A percentile compares a stretch with the other conserved stretches of the same genome.
These are phyloP conservation scores for Pseudanteris insignis DNA, from an alignment of 2,888 invertebrate genomes.

Conservation along the genomic window DNA sequence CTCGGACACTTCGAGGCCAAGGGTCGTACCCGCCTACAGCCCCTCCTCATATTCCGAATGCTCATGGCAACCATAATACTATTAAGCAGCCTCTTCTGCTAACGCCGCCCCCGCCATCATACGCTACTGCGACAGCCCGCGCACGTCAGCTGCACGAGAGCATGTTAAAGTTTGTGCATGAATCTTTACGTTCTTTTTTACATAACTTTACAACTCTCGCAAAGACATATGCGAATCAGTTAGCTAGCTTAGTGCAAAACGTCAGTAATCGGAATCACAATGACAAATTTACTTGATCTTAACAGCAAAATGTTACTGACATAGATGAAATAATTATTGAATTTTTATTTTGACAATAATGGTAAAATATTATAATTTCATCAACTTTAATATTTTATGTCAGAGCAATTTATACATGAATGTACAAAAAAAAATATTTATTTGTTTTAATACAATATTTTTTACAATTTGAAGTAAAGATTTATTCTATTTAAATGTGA, in stretches of 20 bases:
- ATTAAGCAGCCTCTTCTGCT: conserved; percentile 68
- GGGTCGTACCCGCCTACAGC: conserved; percentile 77
- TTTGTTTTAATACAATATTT: too few relatives aligned
- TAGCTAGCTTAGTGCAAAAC: conserved; percentile 10
- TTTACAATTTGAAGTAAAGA: too few relatives aligned
- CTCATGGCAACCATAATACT: conserved; percentile 71
- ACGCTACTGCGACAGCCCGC: conserved; percentile 70
- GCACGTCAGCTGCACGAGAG: conserved; percentile 68
- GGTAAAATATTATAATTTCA: too few relatives aligned
- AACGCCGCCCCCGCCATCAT: conserved; percentile 72
- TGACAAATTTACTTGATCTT: background rate
- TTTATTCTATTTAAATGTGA: too few relatives aligned
- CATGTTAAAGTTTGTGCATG: conserved; percentile 69
- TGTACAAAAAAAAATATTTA: too few relatives aligned
- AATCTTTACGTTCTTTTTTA: conserved; percentile 50
- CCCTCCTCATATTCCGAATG: conserved; percentile 67
- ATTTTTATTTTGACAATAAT: too few relatives aligned
- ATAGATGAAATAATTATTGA: too few relatives aligned
- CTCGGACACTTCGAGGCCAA: conserved; percentile 75
- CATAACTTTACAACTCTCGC: conserved; percentile 28
- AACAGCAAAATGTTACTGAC: too few relatives aligned
- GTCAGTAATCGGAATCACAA: conserved; percentile 3
- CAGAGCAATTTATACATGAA: too few relatives aligned
- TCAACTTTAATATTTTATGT: too few relatives aligned
- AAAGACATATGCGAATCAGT: conserved; percentile 10